These are phyloP conservation scores for Troides oblongomaculatus DNA, from an alignment of 2,888 invertebrate species.

Conservation along the genomic window DNA sequence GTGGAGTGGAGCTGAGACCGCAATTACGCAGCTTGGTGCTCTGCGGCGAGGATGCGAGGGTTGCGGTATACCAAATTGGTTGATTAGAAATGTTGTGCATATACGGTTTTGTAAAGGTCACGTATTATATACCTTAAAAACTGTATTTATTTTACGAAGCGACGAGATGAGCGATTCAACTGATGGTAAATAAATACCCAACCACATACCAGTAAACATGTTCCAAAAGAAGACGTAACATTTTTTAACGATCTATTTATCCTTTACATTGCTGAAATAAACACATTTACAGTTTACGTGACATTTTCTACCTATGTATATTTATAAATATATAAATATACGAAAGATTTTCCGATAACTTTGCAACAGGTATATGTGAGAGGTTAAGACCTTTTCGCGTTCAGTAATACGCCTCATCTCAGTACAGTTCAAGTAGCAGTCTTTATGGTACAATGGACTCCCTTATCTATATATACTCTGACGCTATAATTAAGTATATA, in stretches of 20 bases:
- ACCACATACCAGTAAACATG: too few relatives aligned
- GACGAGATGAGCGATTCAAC: too few relatives aligned
- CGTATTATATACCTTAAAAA: neutral
- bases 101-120: neutral
- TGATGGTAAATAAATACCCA: too few relatives aligned
- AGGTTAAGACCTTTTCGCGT: constrained; percentile 19
- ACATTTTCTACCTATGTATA: too few relatives aligned
- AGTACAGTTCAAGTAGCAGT: constrained; percentile 9
- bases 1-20: constrained; percentile 25
- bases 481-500: constrained; percentile 17
- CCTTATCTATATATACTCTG: constrained; percentile 21
- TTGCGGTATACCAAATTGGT: constrained; percentile 17
- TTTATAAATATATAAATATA: neutral
- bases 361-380: neutral
- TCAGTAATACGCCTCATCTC: constrained; percentile 9
- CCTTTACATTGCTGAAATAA: too few relatives aligned
- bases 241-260: too few relatives aligned
- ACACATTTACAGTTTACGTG: too few relatives aligned
- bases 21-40: constrained; percentile 6
- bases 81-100: constrained; percentile 10
- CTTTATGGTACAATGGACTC: constrained; percentile 24
- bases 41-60: constrained; percentile 6
- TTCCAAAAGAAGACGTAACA: too few relatives aligned
- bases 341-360: constrained; percentile 1
- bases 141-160: too few relatives aligned